phyloP scores from a whole-genome alignment of 2,888 invertebrate species.

The Sabatieria punctata region DNA sequence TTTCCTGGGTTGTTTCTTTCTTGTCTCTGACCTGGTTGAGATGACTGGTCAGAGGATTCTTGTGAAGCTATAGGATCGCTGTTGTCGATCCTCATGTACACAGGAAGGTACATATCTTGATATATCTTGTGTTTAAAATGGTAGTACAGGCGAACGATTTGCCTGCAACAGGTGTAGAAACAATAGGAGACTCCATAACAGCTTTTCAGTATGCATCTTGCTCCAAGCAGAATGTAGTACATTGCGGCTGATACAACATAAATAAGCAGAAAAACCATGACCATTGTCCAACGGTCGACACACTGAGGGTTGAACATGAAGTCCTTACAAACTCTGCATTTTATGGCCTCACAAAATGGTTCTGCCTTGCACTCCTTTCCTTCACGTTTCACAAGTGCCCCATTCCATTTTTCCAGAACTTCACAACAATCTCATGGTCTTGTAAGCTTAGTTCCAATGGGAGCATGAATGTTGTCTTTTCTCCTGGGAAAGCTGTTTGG shows the following conservation, averaged over 20 bases:
- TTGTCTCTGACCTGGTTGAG: no score
- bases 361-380: background rate
- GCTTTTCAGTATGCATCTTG: background rate
- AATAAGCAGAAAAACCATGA: background rate
- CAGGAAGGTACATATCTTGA: no score
- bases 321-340: background rate
- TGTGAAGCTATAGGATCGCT: no score
- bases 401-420: background rate
- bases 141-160: background rate
- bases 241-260: background rate
- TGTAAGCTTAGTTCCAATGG: background rate
- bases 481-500: background rate
- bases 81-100: no score
- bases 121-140: no score
- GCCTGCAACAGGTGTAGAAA: background rate
- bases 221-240: background rate
- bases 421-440: background rate
- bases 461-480: background rate
- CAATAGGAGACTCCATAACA: background rate
- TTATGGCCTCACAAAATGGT: slow-evolving; percentile 6
- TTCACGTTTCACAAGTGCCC: background rate
- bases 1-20: no score
- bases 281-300: background rate
- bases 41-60: no score
- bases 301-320: slow-evolving; percentile 1